Evolutionary conservation across 2,797 vertebrate genomes (phyloP).

Genomic region (Tragelaphus oryx): DNA sequence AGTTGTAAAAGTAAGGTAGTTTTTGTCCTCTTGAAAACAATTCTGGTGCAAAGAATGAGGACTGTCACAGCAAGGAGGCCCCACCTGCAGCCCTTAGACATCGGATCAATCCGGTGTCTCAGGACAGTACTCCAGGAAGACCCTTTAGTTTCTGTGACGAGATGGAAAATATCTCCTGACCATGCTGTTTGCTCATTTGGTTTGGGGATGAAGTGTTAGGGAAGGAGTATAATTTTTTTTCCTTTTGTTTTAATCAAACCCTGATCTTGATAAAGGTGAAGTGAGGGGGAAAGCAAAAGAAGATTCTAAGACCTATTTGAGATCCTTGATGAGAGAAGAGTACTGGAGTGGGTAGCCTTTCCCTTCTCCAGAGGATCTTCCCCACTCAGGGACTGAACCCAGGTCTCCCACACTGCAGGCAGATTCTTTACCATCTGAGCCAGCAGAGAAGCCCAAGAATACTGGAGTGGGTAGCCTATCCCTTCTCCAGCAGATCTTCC

Average conservation of each 20-base stretch:
- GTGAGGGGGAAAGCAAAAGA: not conserved
- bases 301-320: not conserved
- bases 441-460: not conserved
- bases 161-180: not conserved
- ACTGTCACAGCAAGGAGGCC: constrained; percentile 1
- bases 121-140: not conserved
- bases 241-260: not conserved
- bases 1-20: not conserved
- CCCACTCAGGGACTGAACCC: not conserved
- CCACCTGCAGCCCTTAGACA: not conserved
- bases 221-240: not conserved
- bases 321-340: not conserved
- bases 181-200: not conserved
- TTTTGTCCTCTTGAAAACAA: constrained; percentile 25
- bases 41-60: not conserved
- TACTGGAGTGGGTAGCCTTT: not conserved
- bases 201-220: not conserved
- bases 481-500: not conserved
- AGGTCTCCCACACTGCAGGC: not conserved
- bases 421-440: not conserved
- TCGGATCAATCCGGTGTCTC: not conserved
- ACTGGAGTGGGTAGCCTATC: not conserved
- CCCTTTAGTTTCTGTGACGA: not conserved
- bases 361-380: not conserved
- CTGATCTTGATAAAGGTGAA: not conserved